Base-by-base conservation (phyloP, 2,797 vertebrate genomes). In the Lacerta viridis region DNA sequence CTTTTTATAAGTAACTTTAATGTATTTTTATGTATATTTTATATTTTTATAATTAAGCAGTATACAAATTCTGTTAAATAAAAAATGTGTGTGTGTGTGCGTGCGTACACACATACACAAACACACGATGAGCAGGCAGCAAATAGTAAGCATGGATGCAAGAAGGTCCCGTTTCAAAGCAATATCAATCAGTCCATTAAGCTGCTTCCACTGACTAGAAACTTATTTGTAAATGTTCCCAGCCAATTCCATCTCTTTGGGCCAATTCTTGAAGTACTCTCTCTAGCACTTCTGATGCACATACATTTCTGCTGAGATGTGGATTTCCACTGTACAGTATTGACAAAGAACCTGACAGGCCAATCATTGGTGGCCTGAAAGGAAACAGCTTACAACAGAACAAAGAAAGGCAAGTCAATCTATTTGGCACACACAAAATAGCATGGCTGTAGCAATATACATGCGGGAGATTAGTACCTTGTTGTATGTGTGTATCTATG, bases 401-500 rank as follows among this genome's bases (percentile, higher is more conserved):
- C 3, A 27, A 36, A 8, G 29, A 64, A 64, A 85, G 39, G n/a
- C 8, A 59, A 33, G 7, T 15, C 29, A 36, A 20, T 80, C 43
- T n/a, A 80, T 74, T 39, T 80, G 33, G 4, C 36, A 59, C 66
- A 61, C 55, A 74, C 78, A 87, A 6, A 17, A 27, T 23, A 71
- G 8, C 17, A 61, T 41, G 33, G n/a, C 15, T 41, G 9, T 59
- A 43, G 61, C 39, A 23, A 68, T 64, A 29, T 61, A 72, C n/a
- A 61, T n/a, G 15, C 13, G 85, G 41, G 91, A 92, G 84, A 92
- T 10, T 77, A 78, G 88, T 91, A 91, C 92, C 85, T 41, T 0
- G 0, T 68, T 18, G 55, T 46, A 17, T 5, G 2, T 74, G 43
- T 78, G 66, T 25, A 7, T 64, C 76, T 59, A 74, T 68, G 18